Evolutionary conservation across 2,888 invertebrate species (phyloP).

Genomic region (Apomyelois bistriatella): DNA sequence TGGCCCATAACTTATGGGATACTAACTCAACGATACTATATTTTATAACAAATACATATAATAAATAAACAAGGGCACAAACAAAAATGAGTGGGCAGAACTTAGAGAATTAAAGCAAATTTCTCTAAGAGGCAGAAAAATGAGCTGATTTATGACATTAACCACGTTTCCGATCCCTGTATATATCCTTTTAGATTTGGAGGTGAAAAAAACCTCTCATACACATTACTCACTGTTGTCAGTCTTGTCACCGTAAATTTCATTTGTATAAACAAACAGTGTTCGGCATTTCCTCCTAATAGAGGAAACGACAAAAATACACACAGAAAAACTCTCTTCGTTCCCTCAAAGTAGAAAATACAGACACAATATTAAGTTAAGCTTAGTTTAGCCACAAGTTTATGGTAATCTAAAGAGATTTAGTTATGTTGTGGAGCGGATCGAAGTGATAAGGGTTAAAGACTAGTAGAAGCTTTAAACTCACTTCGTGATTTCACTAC

Average conservation of each 20-base stretch:
- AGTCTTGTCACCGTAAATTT: background rate
- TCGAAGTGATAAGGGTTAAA: background rate
- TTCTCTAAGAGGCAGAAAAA: too few relatives aligned
- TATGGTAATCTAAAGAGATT: background rate
- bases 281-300: background rate
- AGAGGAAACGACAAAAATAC: background rate
- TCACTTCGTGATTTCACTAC: background rate
- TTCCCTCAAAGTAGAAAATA: background rate
- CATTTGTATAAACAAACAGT: constrained; percentile 2
- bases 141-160: too few relatives aligned
- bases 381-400: background rate
- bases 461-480: background rate
- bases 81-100: too few relatives aligned
- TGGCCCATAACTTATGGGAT: too few relatives aligned
- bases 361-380: background rate
- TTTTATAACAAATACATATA: too few relatives aligned
- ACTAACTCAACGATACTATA: too few relatives aligned
- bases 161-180: too few relatives aligned
- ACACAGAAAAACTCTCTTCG: background rate
- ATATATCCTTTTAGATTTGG: background rate
- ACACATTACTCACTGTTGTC: background rate
- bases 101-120: too few relatives aligned
- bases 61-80: too few relatives aligned
- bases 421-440: background rate
- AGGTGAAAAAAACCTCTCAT: background rate